These are phyloP conservation scores for Dasysyrphus albostriatus DNA, from an alignment of 2,888 invertebrate genomes.

Conservation along the genomic window DNA sequence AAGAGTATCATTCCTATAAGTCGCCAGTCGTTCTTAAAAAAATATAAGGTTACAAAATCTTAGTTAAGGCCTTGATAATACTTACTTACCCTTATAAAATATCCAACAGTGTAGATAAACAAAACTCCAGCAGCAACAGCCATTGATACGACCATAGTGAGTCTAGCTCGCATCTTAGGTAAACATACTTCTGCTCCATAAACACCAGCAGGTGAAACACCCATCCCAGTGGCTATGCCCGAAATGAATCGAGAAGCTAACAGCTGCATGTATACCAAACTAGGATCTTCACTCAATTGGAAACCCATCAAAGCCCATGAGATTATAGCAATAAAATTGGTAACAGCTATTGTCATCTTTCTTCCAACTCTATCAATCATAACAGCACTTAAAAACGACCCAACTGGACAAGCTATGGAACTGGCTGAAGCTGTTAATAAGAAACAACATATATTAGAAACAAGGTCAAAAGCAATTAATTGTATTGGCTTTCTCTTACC, in stretches of 20 bases:
- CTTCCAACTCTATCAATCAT: slow-evolving; percentile 82
- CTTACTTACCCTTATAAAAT: slow-evolving; percentile 80
- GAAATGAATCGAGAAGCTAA: slow-evolving; percentile 81
- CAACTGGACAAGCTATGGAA: slow-evolving; percentile 81
- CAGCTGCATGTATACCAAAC: slow-evolving; percentile 80
- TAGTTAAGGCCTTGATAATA: background rate
- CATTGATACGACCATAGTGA: slow-evolving; percentile 87
- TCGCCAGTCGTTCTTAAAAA: slow-evolving; percentile 80
- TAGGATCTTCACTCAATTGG: slow-evolving; percentile 77
- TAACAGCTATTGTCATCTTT: slow-evolving; percentile 80
- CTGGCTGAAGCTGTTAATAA: slow-evolving; percentile 81
- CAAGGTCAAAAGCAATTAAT: background rate
- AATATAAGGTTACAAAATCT: background rate
- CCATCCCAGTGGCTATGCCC: slow-evolving; percentile 82
- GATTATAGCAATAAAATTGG: slow-evolving; percentile 80
- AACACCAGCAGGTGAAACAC: slow-evolving; percentile 82
- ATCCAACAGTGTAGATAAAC: slow-evolving; percentile 87
- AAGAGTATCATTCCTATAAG: slow-evolving; percentile 81
- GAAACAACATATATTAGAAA: background rate
- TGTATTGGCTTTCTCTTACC: slow-evolving; percentile 76
- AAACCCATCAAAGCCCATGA: slow-evolving; percentile 82
- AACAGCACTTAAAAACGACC: slow-evolving; percentile 81
- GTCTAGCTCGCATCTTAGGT: slow-evolving; percentile 87
- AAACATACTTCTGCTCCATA: slow-evolving; percentile 84
- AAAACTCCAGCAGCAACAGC: slow-evolving; percentile 88